Evolutionary conservation across 64 coral and sea anemone genomes (phyloP).

Genomic region (Acropora yongei): DNA sequence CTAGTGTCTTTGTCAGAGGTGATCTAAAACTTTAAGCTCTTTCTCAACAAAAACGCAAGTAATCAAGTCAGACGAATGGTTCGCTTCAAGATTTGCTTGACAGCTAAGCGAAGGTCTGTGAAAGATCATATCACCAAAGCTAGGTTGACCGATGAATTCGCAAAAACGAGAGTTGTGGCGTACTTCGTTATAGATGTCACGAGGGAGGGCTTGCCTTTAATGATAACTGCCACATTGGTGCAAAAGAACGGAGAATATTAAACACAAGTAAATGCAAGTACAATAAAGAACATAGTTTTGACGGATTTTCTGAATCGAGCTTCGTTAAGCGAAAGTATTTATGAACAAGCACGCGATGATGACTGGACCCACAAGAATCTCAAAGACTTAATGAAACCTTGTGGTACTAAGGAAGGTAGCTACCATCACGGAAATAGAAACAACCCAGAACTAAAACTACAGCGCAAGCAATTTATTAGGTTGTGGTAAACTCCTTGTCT

Average conservation of each 20-base stretch:
- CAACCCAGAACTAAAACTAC: constrained; percentile 4
- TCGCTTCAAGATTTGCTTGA: neutral
- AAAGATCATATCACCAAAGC: neutral
- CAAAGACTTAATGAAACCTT: neutral
- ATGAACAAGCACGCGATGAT: neutral
- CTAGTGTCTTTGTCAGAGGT: too few relatives aligned
- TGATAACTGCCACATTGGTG: neutral
- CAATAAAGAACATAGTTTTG: constrained; percentile 6
- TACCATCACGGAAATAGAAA: neutral
- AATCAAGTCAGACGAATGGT: neutral
- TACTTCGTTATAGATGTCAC: neutral
- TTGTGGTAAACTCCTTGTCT: constrained; percentile 4
- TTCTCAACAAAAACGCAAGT: neutral
- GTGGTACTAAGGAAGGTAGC: too few relatives aligned
- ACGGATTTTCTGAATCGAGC: constrained; percentile 22
- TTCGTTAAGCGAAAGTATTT: constrained; percentile 50
- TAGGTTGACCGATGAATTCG: neutral
- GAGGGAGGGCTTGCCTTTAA: neutral
- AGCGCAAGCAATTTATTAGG: neutral
- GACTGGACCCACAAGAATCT: neutral
- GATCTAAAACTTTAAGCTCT: too few relatives aligned
- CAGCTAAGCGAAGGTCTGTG: neutral
- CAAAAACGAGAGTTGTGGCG: neutral
- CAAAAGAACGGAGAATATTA: constrained; percentile 7
- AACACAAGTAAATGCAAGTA: neutral